Percentiles rank a stretch among this genome's conserved stretches.
phyloP scores from a whole-genome alignment of 1,140 invertebrate genomes.

The Drosophila melanica region DNA sequence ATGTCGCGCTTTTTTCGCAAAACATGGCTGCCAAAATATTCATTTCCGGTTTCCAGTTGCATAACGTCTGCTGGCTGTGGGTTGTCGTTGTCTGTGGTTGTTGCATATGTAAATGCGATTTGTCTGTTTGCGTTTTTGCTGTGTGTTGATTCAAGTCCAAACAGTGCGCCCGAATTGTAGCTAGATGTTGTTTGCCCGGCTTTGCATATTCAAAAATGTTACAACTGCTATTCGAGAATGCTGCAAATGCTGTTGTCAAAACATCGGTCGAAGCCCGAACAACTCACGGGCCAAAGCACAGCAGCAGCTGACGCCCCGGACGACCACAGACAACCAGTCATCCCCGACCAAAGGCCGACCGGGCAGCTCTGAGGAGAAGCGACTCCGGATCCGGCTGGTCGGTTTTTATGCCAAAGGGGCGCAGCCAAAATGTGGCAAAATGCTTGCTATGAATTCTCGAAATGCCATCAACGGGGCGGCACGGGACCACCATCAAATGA shows the following conservation, averaged over 20 bases:
- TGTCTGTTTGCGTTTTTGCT: not conserved
- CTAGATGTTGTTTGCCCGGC: slow-evolving; percentile 25
- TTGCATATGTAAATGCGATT: not conserved
- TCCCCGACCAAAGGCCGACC: not conserved
- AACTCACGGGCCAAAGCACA: slow-evolving; percentile 8
- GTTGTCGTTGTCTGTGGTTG: not conserved
- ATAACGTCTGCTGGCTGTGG: too few species aligned
- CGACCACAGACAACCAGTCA: not conserved
- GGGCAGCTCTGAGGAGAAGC: not conserved
- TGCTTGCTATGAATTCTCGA: slow-evolving; percentile 40
- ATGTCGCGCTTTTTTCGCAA: not conserved
- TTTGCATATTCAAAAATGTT: slow-evolving; percentile 33
- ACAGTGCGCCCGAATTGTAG: slow-evolving; percentile 21
- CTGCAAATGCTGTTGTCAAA: not conserved
- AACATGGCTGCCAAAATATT: slow-evolving; percentile 1
- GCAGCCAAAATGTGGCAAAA: slow-evolving; percentile 43
- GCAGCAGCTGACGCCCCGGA: slow-evolving; percentile 9
- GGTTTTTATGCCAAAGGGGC: slow-evolving; percentile 32
- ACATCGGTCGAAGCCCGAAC: slow-evolving; percentile 6
- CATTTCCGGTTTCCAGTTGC: slow-evolving; percentile 3
- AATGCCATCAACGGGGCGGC: slow-evolving; percentile 31
- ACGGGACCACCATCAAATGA: slow-evolving; percentile 29
- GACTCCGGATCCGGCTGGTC: not conserved
- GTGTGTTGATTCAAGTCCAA: slow-evolving; percentile 22
- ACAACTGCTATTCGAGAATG: slow-evolving; percentile 2